Conservation (phyloP, 2,888 invertebrate species). For the Ichneumoninae sp. region DNA sequence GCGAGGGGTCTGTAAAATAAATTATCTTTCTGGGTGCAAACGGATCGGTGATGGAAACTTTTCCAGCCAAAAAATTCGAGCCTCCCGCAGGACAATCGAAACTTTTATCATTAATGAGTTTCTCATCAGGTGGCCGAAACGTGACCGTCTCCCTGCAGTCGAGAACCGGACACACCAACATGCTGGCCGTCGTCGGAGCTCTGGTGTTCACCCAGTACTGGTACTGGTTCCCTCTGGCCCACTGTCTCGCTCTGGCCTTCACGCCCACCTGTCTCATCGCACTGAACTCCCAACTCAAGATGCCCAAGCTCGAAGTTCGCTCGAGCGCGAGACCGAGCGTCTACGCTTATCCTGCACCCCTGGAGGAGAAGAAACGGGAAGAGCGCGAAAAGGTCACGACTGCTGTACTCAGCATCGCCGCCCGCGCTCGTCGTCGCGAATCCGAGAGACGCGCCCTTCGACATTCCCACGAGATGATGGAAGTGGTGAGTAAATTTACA, state of each 20-base stretch:
- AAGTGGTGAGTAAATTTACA: constrained; percentile 87
- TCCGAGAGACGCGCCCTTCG: constrained; percentile 87
- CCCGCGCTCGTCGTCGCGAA: constrained; percentile 95
- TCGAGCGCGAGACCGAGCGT: constrained; percentile 97
- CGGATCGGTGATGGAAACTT: background rate
- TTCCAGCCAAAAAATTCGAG: background rate
- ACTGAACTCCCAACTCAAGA: constrained; percentile 95
- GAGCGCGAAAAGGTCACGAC: constrained; percentile 99
- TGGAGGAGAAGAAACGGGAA: constrained; percentile 99
- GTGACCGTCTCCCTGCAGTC: constrained; percentile 98
- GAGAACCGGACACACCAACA: constrained; percentile 98
- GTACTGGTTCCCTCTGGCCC: constrained; percentile 99
- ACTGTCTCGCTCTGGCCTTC: constrained; percentile 97
- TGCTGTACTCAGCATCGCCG: constrained; percentile 98
- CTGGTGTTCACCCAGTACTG: constrained; percentile 99
- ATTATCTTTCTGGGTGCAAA: background rate
- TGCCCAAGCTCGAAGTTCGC: constrained; percentile 96
- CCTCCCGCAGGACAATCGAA: background rate
- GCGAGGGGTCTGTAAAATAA: too few species aligned
- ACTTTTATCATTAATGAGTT: constrained; percentile 18
- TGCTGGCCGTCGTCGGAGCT: constrained; percentile 98
- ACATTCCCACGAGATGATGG: constrained; percentile 92
- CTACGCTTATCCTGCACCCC: constrained; percentile 98
- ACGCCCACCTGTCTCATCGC: constrained; percentile 98
- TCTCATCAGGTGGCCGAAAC: constrained; percentile 92